Evolutionary conservation across 2,113 vertebrate genomes (phyloP).

Genomic region (Gavialis gangeticus): DNA sequence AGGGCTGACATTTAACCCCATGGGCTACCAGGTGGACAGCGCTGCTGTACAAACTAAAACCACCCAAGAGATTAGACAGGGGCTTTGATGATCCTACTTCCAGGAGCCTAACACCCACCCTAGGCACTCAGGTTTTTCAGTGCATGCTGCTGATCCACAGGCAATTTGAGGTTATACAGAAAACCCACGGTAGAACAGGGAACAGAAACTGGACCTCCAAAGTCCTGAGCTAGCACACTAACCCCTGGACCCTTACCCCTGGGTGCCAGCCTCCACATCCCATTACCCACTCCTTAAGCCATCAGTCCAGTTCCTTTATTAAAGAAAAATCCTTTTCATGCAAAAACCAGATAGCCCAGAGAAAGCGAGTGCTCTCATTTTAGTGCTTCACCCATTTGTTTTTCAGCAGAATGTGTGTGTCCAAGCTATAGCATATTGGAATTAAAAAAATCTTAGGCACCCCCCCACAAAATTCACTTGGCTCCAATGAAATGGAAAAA

Average conservation of each 20-base stretch:
- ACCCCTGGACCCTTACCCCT: background rate
- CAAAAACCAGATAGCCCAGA: background rate
- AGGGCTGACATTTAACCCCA: too few relatives aligned
- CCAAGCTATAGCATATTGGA: background rate
- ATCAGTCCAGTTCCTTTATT: background rate
- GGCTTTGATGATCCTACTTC: too few relatives aligned
- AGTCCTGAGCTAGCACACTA: background rate
- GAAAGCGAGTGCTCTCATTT: background rate
- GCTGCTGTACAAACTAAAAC: too few relatives aligned
- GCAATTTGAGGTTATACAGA: background rate
- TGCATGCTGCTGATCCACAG: background rate
- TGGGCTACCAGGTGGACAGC: too few relatives aligned
- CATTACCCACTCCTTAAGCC: background rate
- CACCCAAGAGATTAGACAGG: too few relatives aligned
- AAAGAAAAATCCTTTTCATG: background rate
- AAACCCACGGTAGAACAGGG: background rate
- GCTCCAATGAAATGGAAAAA: slow-evolving; percentile 7
- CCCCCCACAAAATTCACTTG: slow-evolving; percentile 1
- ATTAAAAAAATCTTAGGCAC: background rate
- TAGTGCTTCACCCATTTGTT: background rate
- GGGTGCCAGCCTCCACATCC: background rate
- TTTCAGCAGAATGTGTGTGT: background rate
- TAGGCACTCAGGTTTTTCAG: too few relatives aligned
- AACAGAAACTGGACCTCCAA: background rate
- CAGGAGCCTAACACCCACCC: too few relatives aligned